Evolutionary conservation across 2,888 invertebrate genomes (phyloP).

Genomic region (Dusona sp.): DNA sequence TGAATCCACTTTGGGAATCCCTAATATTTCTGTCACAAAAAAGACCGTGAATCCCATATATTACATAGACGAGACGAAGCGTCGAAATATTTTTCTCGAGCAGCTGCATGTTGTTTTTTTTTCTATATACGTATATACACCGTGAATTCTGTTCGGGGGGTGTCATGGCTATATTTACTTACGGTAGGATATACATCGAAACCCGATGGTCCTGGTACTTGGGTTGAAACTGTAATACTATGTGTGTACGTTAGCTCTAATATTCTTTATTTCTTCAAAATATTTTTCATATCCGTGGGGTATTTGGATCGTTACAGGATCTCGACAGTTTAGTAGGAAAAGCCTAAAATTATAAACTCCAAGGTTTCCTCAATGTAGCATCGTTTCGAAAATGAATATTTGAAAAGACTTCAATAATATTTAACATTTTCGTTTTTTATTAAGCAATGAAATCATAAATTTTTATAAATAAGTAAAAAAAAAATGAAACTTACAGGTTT

Average conservation of each 20-base stretch:
- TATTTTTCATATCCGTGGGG: neutral
- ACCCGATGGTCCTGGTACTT: constrained; percentile 44
- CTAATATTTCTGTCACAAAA: constrained; percentile 27
- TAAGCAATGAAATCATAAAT: neutral
- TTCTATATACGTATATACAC: constrained; percentile 12
- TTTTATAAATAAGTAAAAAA: neutral
- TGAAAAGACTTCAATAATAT: too few species aligned
- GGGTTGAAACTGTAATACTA: neutral
- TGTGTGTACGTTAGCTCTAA: constrained; percentile 1
- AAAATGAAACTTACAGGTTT: neutral
- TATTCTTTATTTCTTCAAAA: constrained; percentile 16
- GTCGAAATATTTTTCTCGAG: constrained; percentile 39
- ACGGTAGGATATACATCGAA: constrained; percentile 38
- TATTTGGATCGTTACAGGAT: neutral
- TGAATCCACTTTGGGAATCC: neutral
- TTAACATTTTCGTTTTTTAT: neutral
- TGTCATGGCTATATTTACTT: constrained; percentile 51
- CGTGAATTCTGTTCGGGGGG: constrained; percentile 38
- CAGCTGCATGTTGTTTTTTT: constrained; percentile 40
- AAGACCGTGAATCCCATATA: constrained; percentile 21
- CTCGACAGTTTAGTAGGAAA: neutral
- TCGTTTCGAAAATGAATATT: neutral
- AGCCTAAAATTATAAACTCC: neutral
- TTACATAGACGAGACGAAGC: constrained; percentile 24
- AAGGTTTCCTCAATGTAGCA: neutral